A percentile compares a stretch with the other conserved stretches of the same genome.
phyloP scores from a whole-genome alignment of 2,113 vertebrate species.

The Mobula hypostoma region DNA sequence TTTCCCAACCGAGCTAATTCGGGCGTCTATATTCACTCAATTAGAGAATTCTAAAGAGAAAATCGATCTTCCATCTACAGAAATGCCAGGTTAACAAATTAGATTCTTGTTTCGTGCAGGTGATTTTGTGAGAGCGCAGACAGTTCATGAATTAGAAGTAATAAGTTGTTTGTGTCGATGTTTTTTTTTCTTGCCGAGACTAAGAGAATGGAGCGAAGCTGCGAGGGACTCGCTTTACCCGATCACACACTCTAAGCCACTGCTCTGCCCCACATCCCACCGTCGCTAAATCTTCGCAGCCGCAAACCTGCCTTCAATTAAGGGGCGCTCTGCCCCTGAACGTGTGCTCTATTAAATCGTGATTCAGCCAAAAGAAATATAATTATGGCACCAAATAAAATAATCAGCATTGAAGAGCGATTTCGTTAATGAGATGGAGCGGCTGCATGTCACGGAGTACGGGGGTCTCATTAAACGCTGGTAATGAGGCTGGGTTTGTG shows the following conservation, averaged over 20 bases:
- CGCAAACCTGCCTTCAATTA: slow-evolving; percentile 93
- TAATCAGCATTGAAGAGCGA: slow-evolving; percentile 99
- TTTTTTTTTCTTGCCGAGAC: slow-evolving; percentile 33
- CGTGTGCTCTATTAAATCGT: slow-evolving; percentile 96
- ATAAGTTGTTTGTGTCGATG: slow-evolving; percentile 71
- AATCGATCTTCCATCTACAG: slow-evolving; percentile 97
- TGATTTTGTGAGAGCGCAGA: slow-evolving; percentile 72
- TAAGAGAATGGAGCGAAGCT: background rate
- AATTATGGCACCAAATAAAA: slow-evolving; percentile 99
- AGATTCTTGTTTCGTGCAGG: slow-evolving; percentile 89
- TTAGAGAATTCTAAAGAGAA: slow-evolving; percentile 94
- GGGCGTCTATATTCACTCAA: slow-evolving; percentile 83
- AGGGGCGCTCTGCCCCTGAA: slow-evolving; percentile 78
- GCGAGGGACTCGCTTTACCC: background rate
- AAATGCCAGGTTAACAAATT: slow-evolving; percentile 91
- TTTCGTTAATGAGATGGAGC: slow-evolving; percentile 98
- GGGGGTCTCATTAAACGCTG: slow-evolving; percentile 90
- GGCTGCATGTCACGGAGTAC: slow-evolving; percentile 91
- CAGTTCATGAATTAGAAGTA: slow-evolving; percentile 86
- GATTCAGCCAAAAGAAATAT: slow-evolving; percentile 99
- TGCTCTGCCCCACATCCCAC: slow-evolving; percentile 45
- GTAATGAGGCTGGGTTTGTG: slow-evolving; percentile 75
- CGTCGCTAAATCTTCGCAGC: slow-evolving; percentile 51
- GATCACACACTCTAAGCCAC: slow-evolving; percentile 41
- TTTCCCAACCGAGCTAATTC: slow-evolving; percentile 63